phyloP scores from a whole-genome alignment of 2,888 invertebrate species.

The Cephus spinipes region DNA sequence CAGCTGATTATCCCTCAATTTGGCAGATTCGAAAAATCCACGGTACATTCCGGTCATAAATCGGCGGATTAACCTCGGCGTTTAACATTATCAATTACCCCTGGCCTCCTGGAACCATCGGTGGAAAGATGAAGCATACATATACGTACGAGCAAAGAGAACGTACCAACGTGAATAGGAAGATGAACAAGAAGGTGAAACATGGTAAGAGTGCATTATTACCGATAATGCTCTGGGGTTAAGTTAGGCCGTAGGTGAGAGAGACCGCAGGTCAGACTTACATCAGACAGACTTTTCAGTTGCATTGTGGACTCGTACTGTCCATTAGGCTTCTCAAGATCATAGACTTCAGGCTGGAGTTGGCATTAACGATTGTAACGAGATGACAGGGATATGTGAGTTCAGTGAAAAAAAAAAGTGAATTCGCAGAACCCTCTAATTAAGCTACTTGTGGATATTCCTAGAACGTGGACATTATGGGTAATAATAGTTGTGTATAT shows the following conservation, averaged over 20 bases:
- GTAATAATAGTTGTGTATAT: not conserved
- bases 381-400: not conserved
- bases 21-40: constrained; percentile 42
- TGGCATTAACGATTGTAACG: not conserved
- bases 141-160: not conserved
- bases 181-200: not conserved
- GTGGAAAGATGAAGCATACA: not conserved
- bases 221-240: constrained; percentile 22
- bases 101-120: constrained; percentile 19
- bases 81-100: constrained; percentile 64
- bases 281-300: constrained; percentile 15
- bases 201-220: constrained; percentile 17
- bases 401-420: too few species aligned
- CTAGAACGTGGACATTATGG: not conserved
- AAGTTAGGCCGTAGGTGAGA: constrained; percentile 12
- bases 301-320: constrained; percentile 14
- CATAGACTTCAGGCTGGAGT: not conserved
- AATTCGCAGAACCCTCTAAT: not conserved
- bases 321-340: constrained; percentile 14
- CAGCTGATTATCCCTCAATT: constrained; percentile 44
- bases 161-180: not conserved
- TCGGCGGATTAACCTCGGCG: constrained; percentile 60
- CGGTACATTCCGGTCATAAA: constrained; percentile 56
- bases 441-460: not conserved
- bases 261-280: not conserved